phyloP scores from a whole-genome alignment of 1,140 invertebrate species.

The Drosophila bocki region DNA sequence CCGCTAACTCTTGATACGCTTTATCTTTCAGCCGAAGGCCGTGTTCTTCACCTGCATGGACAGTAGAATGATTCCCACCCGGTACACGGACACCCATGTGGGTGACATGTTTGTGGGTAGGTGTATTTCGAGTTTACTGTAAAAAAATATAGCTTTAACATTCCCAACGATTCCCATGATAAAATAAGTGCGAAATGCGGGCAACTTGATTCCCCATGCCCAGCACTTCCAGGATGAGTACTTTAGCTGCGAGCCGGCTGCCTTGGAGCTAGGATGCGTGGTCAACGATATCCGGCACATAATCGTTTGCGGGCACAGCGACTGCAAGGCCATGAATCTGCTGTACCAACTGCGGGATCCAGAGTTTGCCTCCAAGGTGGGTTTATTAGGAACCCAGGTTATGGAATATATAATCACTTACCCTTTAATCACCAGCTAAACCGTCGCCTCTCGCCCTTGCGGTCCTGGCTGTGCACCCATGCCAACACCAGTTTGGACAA shows the following conservation, averaged over 20 bases:
- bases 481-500: slow-evolving; percentile 92
- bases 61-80: slow-evolving; percentile 97
- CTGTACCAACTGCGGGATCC: slow-evolving; percentile 93
- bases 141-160: slow-evolving; percentile 9
- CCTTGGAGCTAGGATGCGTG: slow-evolving; percentile 96
- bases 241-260: slow-evolving; percentile 96
- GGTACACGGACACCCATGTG: slow-evolving; percentile 97
- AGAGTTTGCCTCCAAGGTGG: slow-evolving; percentile 90
- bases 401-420: background rate
- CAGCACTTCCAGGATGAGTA: slow-evolving; percentile 94
- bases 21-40: slow-evolving; percentile 92
- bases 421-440: slow-evolving; percentile 87
- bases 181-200: slow-evolving; percentile 95
- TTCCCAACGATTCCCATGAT: slow-evolving; percentile 29
- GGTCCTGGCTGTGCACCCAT: slow-evolving; percentile 96
- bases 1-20: slow-evolving; percentile 48
- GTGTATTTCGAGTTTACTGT: slow-evolving; percentile 76
- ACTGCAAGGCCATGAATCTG: slow-evolving; percentile 99
- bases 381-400: background rate
- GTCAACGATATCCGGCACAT: slow-evolving; percentile 97
- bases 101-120: slow-evolving; percentile 98
- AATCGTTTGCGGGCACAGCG: slow-evolving; percentile 98
- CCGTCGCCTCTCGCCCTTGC: slow-evolving; percentile 93
- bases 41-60: slow-evolving; percentile 99
- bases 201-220: slow-evolving; percentile 96